Evolutionary conservation across 2,888 invertebrate genomes (phyloP), one percentile per base, ranked within the genome.

Genomic region (Ctenicera cuprea): DNA sequence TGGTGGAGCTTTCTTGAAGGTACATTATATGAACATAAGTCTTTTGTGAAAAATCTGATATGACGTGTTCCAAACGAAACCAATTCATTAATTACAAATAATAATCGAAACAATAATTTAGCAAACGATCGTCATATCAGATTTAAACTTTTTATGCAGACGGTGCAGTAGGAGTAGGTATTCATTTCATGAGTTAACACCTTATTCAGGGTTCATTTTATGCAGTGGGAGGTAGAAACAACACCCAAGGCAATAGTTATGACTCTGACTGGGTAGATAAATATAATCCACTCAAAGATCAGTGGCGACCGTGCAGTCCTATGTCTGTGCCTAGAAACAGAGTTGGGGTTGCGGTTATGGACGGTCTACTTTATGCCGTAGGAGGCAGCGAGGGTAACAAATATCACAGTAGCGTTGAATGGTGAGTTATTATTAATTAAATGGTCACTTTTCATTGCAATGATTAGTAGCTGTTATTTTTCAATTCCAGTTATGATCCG

Each of bases 341-440:
- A 82, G 94, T 97, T 18, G 97, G 97, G 7, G 97, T 97, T 3
- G 96, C 96, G n/a, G 96, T 97, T 9, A 95, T 97, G 92, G 97
- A 97, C 83, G 96, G 95, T 22, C 88, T 95, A 76, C 88, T 97
- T 70, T 97, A 97, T 85, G 97, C 97, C 3, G 95, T 97, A 0
- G 97, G 97, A 0, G 97, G 97, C 0, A 95, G 96, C 2, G 94
- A 95, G 7, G 95, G 95, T 18, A 91, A 93, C 3, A 94, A 93
- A 81, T 96, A 95, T 86, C 97, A 97, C 83, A 94, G 92, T 84
- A 93, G 94, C 72, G 97, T 97, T 1, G 97, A 97, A 90, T 95
- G 93, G 95, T 95, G 85, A 88, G 90, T 85, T 54, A 18, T 30
- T 16, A 52, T 18, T 5, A 20, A 11, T 11, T 3, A 20, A 20